Percentiles rank a stretch among this genome's conserved stretches.
These are phyloP conservation scores for Takifugu flavidus DNA, from an alignment of 2,113 vertebrate genomes.

Conservation along the genomic window DNA sequence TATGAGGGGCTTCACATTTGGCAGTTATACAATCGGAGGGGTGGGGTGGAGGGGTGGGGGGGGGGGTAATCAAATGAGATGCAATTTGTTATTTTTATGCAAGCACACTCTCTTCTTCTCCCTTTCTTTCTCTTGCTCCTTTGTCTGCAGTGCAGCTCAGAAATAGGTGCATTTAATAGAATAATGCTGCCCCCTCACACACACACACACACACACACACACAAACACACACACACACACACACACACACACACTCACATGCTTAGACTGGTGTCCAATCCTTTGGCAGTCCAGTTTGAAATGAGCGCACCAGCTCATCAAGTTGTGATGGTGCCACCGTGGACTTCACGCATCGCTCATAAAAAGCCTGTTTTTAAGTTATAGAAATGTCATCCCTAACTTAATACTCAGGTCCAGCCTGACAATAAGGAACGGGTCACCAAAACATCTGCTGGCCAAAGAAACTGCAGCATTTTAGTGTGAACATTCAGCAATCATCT, in stretches of 20 bases:
- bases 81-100: conserved; percentile 70
- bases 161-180: conserved; percentile 64
- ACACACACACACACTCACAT: conserved; percentile 2
- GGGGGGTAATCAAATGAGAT: conserved; percentile 65
- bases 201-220: conserved; percentile 28
- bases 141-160: conserved; percentile 64
- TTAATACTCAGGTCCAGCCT: no score
- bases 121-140: conserved; percentile 16
- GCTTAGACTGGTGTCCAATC: conserved; percentile 1
- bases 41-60: conserved; percentile 24
- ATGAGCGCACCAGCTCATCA: no score
- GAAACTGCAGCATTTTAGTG: no score
- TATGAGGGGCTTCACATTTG: conserved; percentile 56
- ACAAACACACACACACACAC: conserved; percentile 11
- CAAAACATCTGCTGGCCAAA: no score
- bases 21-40: conserved; percentile 48
- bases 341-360: no score
- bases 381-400: no score
- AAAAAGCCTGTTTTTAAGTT: no score
- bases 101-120: conserved; percentile 35
- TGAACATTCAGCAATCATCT: no score
- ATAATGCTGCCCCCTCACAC: conserved; percentile 45
- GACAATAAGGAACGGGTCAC: no score
- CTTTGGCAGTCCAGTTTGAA: neutral
- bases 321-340: no score